A percentile compares a stretch with the other conserved stretches of the same genome.
phyloP scores from a whole-genome alignment of 2,113 vertebrate species.

The Microcebus ravelobensis region DNA sequence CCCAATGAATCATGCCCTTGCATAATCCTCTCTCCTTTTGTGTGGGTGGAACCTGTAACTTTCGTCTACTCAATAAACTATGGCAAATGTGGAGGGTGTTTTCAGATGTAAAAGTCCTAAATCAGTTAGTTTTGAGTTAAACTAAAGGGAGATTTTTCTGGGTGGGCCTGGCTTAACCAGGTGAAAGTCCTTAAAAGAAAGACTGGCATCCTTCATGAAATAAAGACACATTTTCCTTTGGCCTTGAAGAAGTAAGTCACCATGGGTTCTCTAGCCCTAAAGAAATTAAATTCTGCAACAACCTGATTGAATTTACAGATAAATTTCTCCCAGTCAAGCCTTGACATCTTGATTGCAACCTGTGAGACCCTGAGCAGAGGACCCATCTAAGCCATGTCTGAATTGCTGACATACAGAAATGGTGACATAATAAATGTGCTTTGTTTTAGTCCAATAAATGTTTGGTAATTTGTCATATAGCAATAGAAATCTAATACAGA shows the following conservation, averaged over 20 bases:
- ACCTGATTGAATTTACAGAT: neutral
- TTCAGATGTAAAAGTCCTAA: neutral
- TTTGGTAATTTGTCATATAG: neutral
- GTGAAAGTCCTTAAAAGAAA: neutral
- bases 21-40: neutral
- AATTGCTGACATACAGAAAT: neutral
- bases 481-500: neutral
- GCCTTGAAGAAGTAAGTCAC: neutral
- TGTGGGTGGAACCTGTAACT: neutral
- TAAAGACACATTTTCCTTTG: neutral
- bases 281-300: slow-evolving; percentile 7
- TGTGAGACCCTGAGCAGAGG: neutral
- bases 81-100: neutral
- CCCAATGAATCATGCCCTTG: neutral
- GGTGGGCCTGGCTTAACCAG: neutral
- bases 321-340: neutral
- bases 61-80: neutral
- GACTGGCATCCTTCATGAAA: neutral
- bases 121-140: neutral
- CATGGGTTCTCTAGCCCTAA: neutral
- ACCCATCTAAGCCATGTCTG: neutral
- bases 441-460: neutral
- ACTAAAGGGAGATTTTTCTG: neutral
- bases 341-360: neutral
- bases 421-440: neutral